Conservation (phyloP, 64 coral and sea anemone genomes). For the Platygyra sinensis region DNA sequence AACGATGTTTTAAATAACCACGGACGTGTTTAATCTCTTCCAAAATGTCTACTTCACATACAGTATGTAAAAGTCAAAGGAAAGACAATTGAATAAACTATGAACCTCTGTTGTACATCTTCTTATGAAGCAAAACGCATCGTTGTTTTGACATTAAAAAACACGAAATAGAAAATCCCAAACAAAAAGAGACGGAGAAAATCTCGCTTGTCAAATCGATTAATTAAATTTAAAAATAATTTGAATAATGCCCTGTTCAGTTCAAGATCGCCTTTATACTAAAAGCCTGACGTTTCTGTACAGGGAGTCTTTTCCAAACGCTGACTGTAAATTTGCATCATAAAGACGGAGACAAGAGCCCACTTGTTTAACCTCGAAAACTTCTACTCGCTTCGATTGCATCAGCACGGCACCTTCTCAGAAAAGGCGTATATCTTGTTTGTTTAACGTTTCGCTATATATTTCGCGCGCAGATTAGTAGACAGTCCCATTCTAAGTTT, state of each 20-base stretch:
- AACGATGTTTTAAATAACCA: not conserved
- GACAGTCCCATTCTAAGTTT: not conserved
- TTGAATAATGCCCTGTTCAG: not conserved
- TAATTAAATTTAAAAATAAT: not conserved
- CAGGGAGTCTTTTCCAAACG: not conserved
- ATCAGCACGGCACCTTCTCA: not conserved
- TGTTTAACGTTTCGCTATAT: slow-evolving; percentile 29
- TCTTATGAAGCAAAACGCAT: not conserved
- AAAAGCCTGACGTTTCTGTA: not conserved
- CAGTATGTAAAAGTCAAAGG: not conserved
- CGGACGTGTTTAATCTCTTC: slow-evolving; percentile 3
- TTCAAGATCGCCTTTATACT: not conserved
- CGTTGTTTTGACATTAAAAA: not conserved
- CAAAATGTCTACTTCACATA: slow-evolving; percentile 25
- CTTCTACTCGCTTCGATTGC: not conserved
- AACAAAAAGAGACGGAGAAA: not conserved
- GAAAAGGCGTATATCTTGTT: slow-evolving; percentile 14
- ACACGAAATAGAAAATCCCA: not conserved
- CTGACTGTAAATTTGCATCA: slow-evolving; percentile 18
- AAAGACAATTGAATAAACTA: not conserved
- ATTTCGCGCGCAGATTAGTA: not conserved
- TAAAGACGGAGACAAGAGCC: slow-evolving; percentile 4
- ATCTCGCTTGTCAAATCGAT: not conserved
- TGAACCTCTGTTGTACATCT: not conserved
- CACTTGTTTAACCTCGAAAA: not conserved